phyloP scores from a whole-genome alignment of 1,140 invertebrate genomes.

The Heterodera schachtii region DNA sequence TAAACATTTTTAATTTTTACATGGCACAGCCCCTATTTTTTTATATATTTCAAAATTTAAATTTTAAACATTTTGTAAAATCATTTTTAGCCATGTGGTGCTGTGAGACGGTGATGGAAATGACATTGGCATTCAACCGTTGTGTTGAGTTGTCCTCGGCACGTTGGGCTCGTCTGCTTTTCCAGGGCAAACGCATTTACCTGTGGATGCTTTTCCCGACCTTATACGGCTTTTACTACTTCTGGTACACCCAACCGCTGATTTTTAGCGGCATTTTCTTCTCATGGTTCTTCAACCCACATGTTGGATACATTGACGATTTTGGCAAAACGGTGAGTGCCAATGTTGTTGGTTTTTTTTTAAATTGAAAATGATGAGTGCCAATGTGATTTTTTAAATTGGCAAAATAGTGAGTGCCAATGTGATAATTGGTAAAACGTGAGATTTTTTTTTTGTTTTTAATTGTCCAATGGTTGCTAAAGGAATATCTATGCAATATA shows the following conservation, averaged over 20 bases:
- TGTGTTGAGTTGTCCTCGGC: slow-evolving; percentile 2
- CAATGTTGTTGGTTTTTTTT: not conserved
- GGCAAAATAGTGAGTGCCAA: too few species aligned
- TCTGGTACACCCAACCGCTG: slow-evolving; percentile 15
- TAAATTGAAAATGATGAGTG: too few species aligned
- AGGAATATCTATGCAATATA: too few species aligned
- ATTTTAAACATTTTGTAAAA: slow-evolving; percentile 18
- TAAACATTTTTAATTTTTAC: too few species aligned
- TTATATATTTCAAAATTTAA: not conserved
- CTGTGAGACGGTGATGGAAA: slow-evolving; percentile 6
- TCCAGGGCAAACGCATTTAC: slow-evolving; percentile 22
- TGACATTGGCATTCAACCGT: slow-evolving; percentile 6
- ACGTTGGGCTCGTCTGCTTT: slow-evolving; percentile 1
- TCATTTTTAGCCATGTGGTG: not conserved
- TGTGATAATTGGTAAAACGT: too few species aligned
- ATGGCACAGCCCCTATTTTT: not conserved
- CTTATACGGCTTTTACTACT: slow-evolving; percentile 19
- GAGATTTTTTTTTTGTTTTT: too few species aligned
- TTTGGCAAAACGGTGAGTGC: slow-evolving; percentile 7
- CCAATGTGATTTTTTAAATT: too few species aligned
- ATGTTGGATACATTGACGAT: slow-evolving; percentile 29
- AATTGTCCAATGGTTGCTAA: too few species aligned
- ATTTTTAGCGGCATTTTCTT: slow-evolving; percentile 18
- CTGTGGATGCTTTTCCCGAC: slow-evolving; percentile 21
- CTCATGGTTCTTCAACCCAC: slow-evolving; percentile 24